Percentiles rank a stretch among this genome's conserved stretches.
Conservation (phyloP, 1,140 invertebrate species). For the Drosophila jambulina region DNA sequence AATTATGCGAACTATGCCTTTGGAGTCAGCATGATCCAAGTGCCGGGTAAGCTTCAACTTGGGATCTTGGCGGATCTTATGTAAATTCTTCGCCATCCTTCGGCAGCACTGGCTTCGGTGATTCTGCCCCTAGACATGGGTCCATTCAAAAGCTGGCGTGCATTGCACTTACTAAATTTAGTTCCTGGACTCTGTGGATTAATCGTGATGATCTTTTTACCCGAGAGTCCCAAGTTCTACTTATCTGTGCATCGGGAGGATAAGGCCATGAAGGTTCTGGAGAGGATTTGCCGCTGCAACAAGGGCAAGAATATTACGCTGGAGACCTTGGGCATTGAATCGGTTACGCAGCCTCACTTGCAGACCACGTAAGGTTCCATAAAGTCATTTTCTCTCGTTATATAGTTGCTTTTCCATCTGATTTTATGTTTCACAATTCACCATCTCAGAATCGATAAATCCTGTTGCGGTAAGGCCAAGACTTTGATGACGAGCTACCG, state of each 20-base stretch:
- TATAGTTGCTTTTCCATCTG: too few species aligned
- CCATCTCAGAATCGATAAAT: neutral
- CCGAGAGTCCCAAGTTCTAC: conserved; percentile 60
- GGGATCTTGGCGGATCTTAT: neutral
- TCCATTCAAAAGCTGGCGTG: conserved; percentile 30
- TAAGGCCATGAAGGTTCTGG: conserved; percentile 30
- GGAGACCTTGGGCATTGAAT: conserved; percentile 31
- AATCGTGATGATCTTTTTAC: conserved; percentile 6
- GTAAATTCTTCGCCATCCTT: neutral
- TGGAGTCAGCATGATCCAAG: conserved; percentile 39
- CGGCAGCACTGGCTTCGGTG: conserved; percentile 16
- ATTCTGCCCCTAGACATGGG: conserved; percentile 3
- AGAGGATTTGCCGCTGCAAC: conserved; percentile 46
- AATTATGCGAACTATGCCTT: conserved; percentile 36
- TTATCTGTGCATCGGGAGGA: conserved; percentile 26
- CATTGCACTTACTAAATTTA: conserved; percentile 3
- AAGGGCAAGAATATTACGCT: conserved; percentile 49
- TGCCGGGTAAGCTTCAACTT: conserved; percentile 37
- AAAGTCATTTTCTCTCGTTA: too few species aligned
- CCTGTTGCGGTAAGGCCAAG: neutral
- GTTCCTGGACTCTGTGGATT: conserved; percentile 29
- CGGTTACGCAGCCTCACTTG: conserved; percentile 21
- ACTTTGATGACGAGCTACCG: neutral
- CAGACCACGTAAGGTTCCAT: neutral
- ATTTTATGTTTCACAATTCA: neutral